Evolutionary conservation across 2,797 vertebrate genomes (phyloP).

Genomic region (Sebastes iracundus): DNA sequence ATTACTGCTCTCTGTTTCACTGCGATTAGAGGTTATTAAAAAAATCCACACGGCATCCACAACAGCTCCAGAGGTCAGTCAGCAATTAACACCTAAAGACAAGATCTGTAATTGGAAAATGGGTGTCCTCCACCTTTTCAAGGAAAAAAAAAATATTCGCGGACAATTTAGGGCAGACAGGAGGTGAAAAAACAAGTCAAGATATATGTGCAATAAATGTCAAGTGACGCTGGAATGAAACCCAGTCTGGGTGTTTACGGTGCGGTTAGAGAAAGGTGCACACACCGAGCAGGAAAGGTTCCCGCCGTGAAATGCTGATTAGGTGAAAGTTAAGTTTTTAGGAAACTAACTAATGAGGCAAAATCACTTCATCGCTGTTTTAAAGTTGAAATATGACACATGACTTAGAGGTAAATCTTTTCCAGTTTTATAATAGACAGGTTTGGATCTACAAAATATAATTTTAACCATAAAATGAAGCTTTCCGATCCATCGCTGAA

Average conservation of each 20-base stretch:
- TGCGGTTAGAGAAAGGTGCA: not conserved
- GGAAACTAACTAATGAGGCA: not conserved
- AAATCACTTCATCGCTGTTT: not conserved
- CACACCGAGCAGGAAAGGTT: not conserved
- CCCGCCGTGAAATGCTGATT: conserved; percentile 10
- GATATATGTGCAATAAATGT: conserved; percentile 61
- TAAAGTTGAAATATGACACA: not conserved
- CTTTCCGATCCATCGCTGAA: not conserved
- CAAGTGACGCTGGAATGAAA: conserved; percentile 45
- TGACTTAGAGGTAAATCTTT: not conserved
- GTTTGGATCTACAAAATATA: not conserved
- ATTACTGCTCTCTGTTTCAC: conserved; percentile 58
- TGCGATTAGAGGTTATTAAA: conserved; percentile 72
- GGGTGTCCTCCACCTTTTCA: conserved; percentile 48
- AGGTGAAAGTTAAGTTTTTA: conserved; percentile 15
- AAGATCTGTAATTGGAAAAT: conserved; percentile 75
- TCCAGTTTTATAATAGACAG: not conserved
- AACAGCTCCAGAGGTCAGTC: conserved; percentile 63
- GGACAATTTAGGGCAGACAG: conserved; percentile 21
- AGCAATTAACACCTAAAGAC: conserved; percentile 76
- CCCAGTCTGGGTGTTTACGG: conserved; percentile 11
- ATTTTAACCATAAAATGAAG: not conserved
- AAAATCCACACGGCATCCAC: conserved; percentile 42
- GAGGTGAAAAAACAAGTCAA: conserved; percentile 24
- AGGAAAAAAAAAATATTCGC: conserved; percentile 28